Base-by-base conservation (phyloP, 37 sponge, comb jelly and placozoan genomes). In the Agelas oroides region DNA sequence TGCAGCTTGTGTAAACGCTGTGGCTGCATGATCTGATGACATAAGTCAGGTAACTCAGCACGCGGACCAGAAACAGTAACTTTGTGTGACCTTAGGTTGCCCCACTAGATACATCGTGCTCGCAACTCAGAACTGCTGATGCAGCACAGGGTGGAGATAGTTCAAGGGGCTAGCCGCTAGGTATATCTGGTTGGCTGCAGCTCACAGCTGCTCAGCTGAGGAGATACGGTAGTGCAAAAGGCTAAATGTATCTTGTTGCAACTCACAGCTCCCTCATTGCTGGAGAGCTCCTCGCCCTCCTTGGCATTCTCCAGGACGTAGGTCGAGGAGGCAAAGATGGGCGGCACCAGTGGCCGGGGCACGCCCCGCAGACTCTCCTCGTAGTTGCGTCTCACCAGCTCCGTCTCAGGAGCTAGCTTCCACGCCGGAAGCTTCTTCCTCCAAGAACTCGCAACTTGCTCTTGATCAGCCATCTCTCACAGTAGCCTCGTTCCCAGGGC, bases 341-440 rank as follows among this genome's bases (percentile, higher is more conserved):
- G 79, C 0, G 71, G 70, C 5, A 78, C 73, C 69, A 86, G 61
- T 5, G 86, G 86, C 20, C 71, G 34, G 54, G 86, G 86, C 21
- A 8, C 54, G 39, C 84, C 84, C 23, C 41, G 24, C 53, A 24
- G 15, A 73, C 39, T 13, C 25, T 52, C 65, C n/a, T 73, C 65
- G 15, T 23, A 30, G 56, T 83, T 73, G 71, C 75, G 62, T 21
- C 55, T 59, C 65, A 83, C 84, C 54, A 83, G 24, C 53, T 71
- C 65, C 11, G 84, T 83, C 17, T 83, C 84, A 1, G 61, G 56
- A 19, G 31, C 39, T 71, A 57, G 38, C 71, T 70, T 59, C 82
- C 82, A 81, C 56, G 55, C 60, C 18, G 65, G 76, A 61, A 8
- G 46, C 46, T 32, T 16, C 37, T 69, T 31, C 3, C 70, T 12